Evolutionary conservation across 2,797 vertebrate genomes (phyloP).

Genomic region (Poecilia wingei): DNA sequence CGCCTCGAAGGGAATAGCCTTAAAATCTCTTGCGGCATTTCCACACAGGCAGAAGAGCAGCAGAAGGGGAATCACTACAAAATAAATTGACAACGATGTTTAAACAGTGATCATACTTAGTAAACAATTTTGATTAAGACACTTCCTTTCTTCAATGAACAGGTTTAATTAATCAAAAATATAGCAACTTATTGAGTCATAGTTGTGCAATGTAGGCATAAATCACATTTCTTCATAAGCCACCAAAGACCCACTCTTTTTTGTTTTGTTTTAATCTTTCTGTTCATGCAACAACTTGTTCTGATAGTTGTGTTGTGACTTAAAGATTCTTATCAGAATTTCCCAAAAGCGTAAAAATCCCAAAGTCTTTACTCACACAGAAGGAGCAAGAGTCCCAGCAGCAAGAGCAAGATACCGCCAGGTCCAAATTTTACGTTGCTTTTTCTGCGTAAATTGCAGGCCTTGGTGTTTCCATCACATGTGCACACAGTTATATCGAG

Average conservation of each 20-base stretch:
- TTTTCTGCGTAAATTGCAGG: background rate
- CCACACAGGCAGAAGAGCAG: constrained; percentile 88
- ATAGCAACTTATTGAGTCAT: background rate
- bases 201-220: background rate
- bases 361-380: constrained; percentile 72
- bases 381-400: constrained; percentile 81
- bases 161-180: background rate
- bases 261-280: background rate
- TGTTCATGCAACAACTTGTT: constrained; percentile 13
- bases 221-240: background rate
- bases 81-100: constrained; percentile 23
- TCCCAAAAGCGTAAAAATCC: background rate
- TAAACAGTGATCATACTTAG: background rate
- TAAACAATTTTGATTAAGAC: background rate
- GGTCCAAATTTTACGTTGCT: constrained; percentile 44
- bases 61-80: constrained; percentile 88
- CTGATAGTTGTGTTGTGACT: too few relatives aligned
- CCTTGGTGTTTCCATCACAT: constrained; percentile 48
- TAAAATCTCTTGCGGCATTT: constrained; percentile 72
- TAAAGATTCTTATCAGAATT: background rate
- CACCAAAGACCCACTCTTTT: background rate
- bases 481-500: constrained; percentile 73
- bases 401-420: constrained; percentile 70
- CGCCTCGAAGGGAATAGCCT: constrained; percentile 75
- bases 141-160: background rate